phyloP scores from a whole-genome alignment of 1,140 invertebrate species.

The Drosophila truncata region DNA sequence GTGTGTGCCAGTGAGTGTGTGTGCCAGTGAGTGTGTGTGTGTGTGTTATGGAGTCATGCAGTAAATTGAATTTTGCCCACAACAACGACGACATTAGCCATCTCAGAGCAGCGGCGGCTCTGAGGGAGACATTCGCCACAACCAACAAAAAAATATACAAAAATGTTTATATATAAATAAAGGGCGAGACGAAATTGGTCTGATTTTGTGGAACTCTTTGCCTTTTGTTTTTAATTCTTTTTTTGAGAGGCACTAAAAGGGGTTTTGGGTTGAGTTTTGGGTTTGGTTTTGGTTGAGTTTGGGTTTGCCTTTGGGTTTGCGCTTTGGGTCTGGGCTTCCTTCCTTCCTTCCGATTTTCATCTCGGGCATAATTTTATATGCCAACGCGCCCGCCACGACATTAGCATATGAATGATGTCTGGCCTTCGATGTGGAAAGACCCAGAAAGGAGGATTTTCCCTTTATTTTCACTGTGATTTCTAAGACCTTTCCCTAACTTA shows the following conservation, averaged over 20 bases:
- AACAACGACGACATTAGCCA: slow-evolving; percentile 80
- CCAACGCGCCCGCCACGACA: slow-evolving; percentile 32
- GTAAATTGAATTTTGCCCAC: slow-evolving; percentile 82
- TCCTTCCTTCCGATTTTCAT: slow-evolving; percentile 10
- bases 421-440: background rate
- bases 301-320: background rate
- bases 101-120: slow-evolving; percentile 49
- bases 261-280: slow-evolving; percentile 4
- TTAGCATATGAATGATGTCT: slow-evolving; percentile 65
- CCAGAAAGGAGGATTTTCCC: too few species aligned
- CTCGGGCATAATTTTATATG: slow-evolving; percentile 62
- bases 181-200: slow-evolving; percentile 16
- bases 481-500: slow-evolving; percentile 1
- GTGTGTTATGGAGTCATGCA: slow-evolving; percentile 73
- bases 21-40: slow-evolving; percentile 25
- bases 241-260: slow-evolving; percentile 1
- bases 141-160: slow-evolving; percentile 2
- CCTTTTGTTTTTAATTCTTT: slow-evolving; percentile 18
- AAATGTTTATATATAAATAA: slow-evolving; percentile 12
- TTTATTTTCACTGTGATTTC: slow-evolving; percentile 5
- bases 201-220: slow-evolving; percentile 32
- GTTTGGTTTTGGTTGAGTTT: background rate
- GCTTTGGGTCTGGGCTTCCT: background rate
- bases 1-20: slow-evolving; percentile 1
- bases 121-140: background rate